Conservation (phyloP, 2,797 vertebrate genomes). For the Karalla daura region DNA sequence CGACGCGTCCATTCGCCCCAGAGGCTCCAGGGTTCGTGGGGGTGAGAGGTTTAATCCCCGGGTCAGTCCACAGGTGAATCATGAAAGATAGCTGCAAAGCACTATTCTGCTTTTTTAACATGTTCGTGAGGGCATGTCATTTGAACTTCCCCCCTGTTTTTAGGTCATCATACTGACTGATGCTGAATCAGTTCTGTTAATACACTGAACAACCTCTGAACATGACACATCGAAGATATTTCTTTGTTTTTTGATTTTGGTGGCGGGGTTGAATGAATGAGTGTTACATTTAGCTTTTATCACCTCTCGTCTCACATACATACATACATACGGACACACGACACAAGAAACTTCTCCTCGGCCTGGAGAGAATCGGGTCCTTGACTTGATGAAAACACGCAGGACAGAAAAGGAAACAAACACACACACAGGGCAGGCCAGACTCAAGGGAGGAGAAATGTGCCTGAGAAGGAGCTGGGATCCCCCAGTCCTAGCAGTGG, state of each 20-base stretch:
- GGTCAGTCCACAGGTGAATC: conserved; percentile 20
- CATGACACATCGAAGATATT: too few species aligned
- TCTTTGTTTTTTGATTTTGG: too few species aligned
- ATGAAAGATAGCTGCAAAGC: not conserved
- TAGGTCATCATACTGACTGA: too few species aligned
- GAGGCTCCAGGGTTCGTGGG: not conserved
- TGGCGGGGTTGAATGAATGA: too few species aligned
- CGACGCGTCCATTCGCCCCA: conserved; percentile 5
- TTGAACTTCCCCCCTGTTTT: too few species aligned
- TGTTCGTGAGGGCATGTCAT: not conserved
- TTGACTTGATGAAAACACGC: not conserved
- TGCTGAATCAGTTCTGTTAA: too few species aligned
- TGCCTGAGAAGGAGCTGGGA: conserved; percentile 53
- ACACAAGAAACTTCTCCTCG: not conserved
- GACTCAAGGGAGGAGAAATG: conserved; percentile 52
- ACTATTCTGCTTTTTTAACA: not conserved
- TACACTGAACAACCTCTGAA: too few species aligned
- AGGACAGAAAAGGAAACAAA: not conserved
- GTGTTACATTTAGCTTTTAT: too few species aligned
- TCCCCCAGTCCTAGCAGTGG: conserved; percentile 36
- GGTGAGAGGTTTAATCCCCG: not conserved
- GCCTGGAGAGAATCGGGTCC: not conserved
- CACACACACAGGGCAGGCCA: not conserved
- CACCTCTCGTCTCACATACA: not conserved
- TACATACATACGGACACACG: not conserved